Base-by-base conservation (phyloP, 1,140 invertebrate genomes). In the Drosophila cardini region DNA sequence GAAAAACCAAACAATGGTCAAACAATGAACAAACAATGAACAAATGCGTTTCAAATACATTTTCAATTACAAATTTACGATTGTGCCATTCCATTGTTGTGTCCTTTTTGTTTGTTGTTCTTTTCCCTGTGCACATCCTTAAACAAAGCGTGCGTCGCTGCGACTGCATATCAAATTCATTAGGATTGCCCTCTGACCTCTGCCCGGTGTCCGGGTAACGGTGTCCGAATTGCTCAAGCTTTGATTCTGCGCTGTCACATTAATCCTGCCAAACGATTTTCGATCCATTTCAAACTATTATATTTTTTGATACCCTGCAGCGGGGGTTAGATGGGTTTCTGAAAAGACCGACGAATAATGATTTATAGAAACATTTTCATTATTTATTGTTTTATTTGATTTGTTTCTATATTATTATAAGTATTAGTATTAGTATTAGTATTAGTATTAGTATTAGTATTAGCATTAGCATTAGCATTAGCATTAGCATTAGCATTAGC, bases 1-100 rank as follows among this genome's bases (percentile, higher is more conserved):
- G 64, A 76, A 80, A 80, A 60, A 65, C 50, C 50, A 65, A 45
- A 80, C 73, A 84, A 72, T 67, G 62, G 57, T 13, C 61, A 43
- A 53, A 63, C 60, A 56, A 68, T 74, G 57, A 50, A 55, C 61
- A 43, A 53, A 63, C 60, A 56, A 68, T 74, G 57, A 50, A 55
- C n/a, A 53, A 68, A 65, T 40, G 40, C 46, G 43, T 21, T 70
- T 42, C 45, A 77, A 86, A 85, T 81, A 64, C 78, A 61, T 86
- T 81, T 86, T 86, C 82, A 86, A 86, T 86, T 86, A 86, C 69
- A 78, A 87, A 83, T 89, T 86, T 87, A 86, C 79, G 83, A 87
- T 84, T 76, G 62, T 57, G 30, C 46, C 46, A 58, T 7, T n/a
- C 34, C 55, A 71, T 80, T 82, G 79, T 82, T 26, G 57, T 36